phyloP scores from a whole-genome alignment of 2,113 vertebrate genomes.

The Saimiri boliviensis region DNA sequence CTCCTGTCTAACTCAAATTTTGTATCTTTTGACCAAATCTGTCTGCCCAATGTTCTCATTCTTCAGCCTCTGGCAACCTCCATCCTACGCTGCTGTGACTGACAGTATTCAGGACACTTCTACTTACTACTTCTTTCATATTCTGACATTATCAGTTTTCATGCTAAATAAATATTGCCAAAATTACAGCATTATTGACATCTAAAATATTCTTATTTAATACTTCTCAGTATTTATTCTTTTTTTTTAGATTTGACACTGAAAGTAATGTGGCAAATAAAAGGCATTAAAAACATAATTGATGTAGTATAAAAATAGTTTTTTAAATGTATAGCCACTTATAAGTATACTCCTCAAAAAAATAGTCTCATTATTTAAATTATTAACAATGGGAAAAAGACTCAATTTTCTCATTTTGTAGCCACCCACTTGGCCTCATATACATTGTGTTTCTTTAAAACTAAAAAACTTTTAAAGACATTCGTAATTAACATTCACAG shows the following conservation, averaged over 20 bases:
- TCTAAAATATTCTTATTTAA: slow-evolving; percentile 23
- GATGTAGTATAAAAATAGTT: slow-evolving; percentile 38
- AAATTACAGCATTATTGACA: neutral
- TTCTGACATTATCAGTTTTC: neutral
- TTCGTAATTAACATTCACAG: slow-evolving; percentile 25
- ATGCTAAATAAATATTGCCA: neutral
- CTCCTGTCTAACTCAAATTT: neutral
- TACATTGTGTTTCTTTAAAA: slow-evolving; percentile 54
- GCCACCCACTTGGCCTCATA: slow-evolving; percentile 40
- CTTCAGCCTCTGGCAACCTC: neutral
- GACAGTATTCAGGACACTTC: neutral
- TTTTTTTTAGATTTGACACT: neutral
- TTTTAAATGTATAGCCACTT: slow-evolving; percentile 49
- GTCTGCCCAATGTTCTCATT: neutral
- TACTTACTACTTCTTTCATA: neutral
- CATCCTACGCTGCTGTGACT: neutral
- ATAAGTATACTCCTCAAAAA: slow-evolving; percentile 25
- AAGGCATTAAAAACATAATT: slow-evolving; percentile 16
- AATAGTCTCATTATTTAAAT: slow-evolving; percentile 50
- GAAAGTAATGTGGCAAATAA: slow-evolving; percentile 25
- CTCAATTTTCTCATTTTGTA: slow-evolving; percentile 53
- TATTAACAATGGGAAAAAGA: slow-evolving; percentile 62
- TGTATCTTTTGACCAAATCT: neutral
- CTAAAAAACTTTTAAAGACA: slow-evolving; percentile 25
- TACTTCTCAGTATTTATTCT: neutral